A percentile compares a stretch with the other conserved stretches of the same genome.
phyloP scores from a whole-genome alignment of 2,797 vertebrate genomes.

The Spea hammondii region DNA sequence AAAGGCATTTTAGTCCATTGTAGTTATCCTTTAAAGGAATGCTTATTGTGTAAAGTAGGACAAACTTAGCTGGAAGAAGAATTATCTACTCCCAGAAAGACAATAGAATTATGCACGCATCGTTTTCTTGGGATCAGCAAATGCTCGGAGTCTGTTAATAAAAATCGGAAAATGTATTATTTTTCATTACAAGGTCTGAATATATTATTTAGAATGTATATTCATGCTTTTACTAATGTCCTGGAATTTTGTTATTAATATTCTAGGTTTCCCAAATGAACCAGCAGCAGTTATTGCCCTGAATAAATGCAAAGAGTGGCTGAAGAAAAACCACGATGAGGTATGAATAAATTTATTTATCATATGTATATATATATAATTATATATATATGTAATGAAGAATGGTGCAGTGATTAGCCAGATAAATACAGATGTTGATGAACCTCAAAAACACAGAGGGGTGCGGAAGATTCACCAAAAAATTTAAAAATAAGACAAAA shows the following conservation, averaged over 20 bases:
- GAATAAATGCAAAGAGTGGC: constrained; percentile 85
- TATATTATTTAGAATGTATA: constrained; percentile 16
- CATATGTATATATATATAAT: no score
- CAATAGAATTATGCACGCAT: constrained; percentile 34
- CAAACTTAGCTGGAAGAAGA: constrained; percentile 25
- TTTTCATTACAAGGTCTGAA: constrained; percentile 18
- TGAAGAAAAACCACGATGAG: constrained; percentile 83
- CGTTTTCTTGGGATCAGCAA: constrained; percentile 31
- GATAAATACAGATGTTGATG: no score
- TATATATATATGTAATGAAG: no score
- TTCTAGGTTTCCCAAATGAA: constrained; percentile 92
- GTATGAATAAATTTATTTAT: constrained; percentile 66
- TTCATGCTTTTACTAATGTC: constrained; percentile 27
- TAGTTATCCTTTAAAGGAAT: constrained; percentile 32
- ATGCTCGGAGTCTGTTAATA: constrained; percentile 2
- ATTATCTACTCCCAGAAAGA: constrained; percentile 28
- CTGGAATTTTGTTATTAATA: constrained; percentile 42
- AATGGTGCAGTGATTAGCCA: no score
- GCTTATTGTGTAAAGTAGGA: constrained; percentile 35
- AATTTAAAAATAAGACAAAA: no score
- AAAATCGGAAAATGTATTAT: constrained; percentile 23
- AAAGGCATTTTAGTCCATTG: constrained; percentile 26
- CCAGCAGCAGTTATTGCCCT: constrained; percentile 91
- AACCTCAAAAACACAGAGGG: no score
- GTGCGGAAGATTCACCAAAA: no score